These are phyloP conservation scores for Hippocampus guttulatus DNA, from an alignment of 2,113 vertebrate species.

Conservation along the genomic window DNA sequence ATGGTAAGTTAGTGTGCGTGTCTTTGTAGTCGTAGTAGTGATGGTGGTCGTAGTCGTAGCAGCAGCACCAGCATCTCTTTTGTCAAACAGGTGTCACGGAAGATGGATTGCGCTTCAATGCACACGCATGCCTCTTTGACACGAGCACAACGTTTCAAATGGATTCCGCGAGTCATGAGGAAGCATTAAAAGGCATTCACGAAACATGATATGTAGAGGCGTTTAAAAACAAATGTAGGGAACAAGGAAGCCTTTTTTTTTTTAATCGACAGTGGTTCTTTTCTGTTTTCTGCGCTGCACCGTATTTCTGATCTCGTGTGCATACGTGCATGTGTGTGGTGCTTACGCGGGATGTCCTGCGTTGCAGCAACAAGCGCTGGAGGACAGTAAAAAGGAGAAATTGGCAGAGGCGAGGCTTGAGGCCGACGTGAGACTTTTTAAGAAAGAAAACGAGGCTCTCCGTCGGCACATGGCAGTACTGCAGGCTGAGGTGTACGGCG, in stretches of 20 bases:
- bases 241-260: not conserved
- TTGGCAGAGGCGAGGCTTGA: slow-evolving; percentile 88
- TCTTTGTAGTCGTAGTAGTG: not conserved
- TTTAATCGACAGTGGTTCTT: no score
- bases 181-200: no score
- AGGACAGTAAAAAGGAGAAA: slow-evolving; percentile 91
- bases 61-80: not conserved
- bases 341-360: slow-evolving; percentile 7
- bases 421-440: slow-evolving; percentile 83
- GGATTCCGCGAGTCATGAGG: no score
- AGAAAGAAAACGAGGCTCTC: slow-evolving; percentile 95
- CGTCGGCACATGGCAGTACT: slow-evolving; percentile 95
- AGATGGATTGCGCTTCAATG: not conserved
- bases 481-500: slow-evolving; percentile 98
- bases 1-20: slow-evolving; percentile 83
- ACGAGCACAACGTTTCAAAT: no score
- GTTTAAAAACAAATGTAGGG: no score
- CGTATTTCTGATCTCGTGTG: not conserved
- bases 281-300: not conserved
- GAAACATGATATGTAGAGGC: no score
- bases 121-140: no score
- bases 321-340: not conserved
- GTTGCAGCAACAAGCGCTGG: slow-evolving; percentile 84
- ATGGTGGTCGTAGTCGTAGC: not conserved
- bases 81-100: not conserved